Conservation (phyloP, 1,140 invertebrate genomes). For the Drosophila sturtevanti region DNA sequence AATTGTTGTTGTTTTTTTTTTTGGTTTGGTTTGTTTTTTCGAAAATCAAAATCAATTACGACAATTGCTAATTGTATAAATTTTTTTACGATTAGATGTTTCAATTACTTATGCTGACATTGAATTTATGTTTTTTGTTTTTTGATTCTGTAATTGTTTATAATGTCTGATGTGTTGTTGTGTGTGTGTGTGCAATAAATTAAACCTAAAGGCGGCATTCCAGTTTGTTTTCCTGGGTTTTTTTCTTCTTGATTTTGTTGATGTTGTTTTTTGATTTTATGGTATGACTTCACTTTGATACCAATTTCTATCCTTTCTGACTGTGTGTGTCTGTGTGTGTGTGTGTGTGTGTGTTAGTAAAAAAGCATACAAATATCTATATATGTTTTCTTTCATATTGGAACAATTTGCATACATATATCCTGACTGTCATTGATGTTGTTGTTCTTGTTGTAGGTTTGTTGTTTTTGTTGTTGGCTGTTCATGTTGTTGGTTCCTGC, state of each 20-base stretch:
- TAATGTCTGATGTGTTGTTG: no score
- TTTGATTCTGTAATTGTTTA: conserved; percentile 41
- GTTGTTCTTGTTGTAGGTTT: conserved; percentile 20
- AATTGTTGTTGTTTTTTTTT: conserved; percentile 33
- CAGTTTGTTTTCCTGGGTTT: conserved; percentile 15
- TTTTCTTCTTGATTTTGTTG: conserved; percentile 2
- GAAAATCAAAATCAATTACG: conserved; percentile 69
- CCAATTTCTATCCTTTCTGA: conserved; percentile 33
- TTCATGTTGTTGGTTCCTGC: conserved; percentile 69
- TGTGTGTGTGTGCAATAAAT: conserved; percentile 56
- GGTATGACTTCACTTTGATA: conserved; percentile 41
- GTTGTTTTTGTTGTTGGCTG: conserved; percentile 29
- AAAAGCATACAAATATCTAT: conserved; percentile 80
- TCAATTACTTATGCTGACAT: conserved; percentile 38
- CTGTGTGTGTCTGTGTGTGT: conserved; percentile 40
- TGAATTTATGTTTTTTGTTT: conserved; percentile 38
- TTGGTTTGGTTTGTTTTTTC: no score
- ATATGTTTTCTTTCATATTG: conserved; percentile 47
- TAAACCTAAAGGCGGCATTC: conserved; percentile 63
- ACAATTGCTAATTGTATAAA: conserved; percentile 71
- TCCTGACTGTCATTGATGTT: conserved; percentile 43
- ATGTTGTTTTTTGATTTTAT: not conserved
- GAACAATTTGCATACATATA: conserved; percentile 46
- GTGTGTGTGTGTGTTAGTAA: conserved; percentile 58
- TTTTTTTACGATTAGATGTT: conserved; percentile 49